Percentiles rank a stretch among this genome's conserved stretches.
Conservation (phyloP, 2,113 vertebrate species). For the Platycercus adscitus region DNA sequence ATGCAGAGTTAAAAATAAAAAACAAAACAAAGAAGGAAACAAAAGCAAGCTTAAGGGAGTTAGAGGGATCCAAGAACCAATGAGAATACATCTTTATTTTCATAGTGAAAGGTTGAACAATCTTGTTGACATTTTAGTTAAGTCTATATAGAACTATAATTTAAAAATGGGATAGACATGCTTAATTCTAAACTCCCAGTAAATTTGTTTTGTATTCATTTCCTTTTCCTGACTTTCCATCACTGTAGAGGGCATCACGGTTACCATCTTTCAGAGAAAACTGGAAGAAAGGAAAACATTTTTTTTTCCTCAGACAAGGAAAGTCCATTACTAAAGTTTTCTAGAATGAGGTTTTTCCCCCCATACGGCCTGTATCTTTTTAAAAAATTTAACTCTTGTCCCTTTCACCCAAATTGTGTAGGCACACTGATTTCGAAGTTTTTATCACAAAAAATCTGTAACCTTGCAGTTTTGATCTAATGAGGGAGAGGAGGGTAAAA, state of each 20-base stretch:
- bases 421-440: background rate
- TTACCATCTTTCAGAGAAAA: background rate
- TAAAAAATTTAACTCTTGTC: background rate
- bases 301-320: background rate
- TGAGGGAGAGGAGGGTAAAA: background rate
- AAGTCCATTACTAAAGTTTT: background rate
- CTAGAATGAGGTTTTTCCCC: background rate
- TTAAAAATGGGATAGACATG: background rate
- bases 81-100: background rate
- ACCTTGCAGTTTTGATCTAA: background rate
- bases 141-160: background rate
- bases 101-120: background rate
- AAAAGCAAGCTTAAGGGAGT: background rate
- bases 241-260: background rate
- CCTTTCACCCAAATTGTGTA: background rate
- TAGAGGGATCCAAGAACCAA: background rate
- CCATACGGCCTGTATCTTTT: background rate
- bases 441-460: background rate
- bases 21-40: background rate
- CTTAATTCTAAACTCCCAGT: background rate
- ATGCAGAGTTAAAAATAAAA: background rate
- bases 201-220: background rate
- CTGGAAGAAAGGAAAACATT: accelerated
- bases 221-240: background rate
- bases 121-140: background rate